Evolutionary conservation across 2,888 invertebrate species (phyloP).

Genomic region (Agriotes lineatus): DNA sequence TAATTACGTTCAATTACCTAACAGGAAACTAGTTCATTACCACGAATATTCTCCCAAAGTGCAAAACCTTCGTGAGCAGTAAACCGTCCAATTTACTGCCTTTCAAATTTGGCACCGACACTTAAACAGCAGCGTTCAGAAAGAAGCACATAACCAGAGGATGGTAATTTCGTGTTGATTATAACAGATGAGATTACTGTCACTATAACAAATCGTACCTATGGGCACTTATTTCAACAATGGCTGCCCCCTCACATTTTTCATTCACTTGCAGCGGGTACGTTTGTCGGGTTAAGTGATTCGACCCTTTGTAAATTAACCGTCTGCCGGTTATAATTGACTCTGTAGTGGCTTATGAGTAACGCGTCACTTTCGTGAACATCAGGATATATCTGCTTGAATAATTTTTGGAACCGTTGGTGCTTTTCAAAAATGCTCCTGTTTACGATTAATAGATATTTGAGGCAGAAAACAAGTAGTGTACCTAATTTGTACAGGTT

Average conservation of each 20-base stretch:
- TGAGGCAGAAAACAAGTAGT: too few species aligned
- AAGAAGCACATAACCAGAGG: too few species aligned
- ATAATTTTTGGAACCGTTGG: too few species aligned
- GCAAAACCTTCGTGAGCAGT: too few species aligned
- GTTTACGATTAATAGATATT: too few species aligned
- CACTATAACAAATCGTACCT: conserved; percentile 37
- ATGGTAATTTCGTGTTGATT: background rate
- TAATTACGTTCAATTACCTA: conserved; percentile 28
- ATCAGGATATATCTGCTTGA: conserved; percentile 1
- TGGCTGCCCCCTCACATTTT: conserved; percentile 47
- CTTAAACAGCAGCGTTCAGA: too few species aligned
- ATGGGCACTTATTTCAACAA: conserved; percentile 42
- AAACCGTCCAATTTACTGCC: too few species aligned
- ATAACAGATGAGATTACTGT: conserved; percentile 16
- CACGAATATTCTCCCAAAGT: background rate
- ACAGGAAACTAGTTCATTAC: background rate
- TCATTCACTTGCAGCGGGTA: conserved; percentile 53
- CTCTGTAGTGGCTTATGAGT: conserved; percentile 41
- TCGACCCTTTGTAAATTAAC: conserved; percentile 62
- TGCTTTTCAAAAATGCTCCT: too few species aligned
- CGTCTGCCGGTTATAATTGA: conserved; percentile 51
- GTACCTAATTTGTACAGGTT: too few species aligned
- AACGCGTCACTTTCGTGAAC: conserved; percentile 36
- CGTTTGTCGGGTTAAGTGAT: conserved; percentile 59
- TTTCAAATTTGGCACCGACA: too few species aligned